Base-by-base conservation (phyloP, 2,888 invertebrate genomes). In the Caenorhabditis drosophilae region DNA sequence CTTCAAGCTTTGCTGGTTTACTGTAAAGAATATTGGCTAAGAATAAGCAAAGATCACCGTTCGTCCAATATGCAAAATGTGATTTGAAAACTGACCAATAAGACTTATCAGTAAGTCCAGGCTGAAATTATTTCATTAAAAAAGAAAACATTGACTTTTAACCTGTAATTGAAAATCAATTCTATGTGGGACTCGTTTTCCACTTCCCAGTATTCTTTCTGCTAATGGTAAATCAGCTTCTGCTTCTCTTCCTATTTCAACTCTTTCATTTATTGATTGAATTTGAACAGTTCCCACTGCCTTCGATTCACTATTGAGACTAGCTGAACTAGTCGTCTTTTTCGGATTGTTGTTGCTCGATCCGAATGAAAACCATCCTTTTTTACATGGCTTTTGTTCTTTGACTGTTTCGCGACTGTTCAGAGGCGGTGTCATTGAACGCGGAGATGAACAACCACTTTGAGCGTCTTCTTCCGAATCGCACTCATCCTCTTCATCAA, bases 21-120 rank as follows among this genome's bases (percentile, higher is more conserved):
- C 55, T 49, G 45, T 75, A 75, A 41, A 78, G 61, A n/a, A 68
- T 57, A 53, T 78, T 78, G 35, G 77, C 69, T 16, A 78, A 41
- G 69, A 76, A 78, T 22, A 70, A 55, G 11, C 74, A 70, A 15
- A 77, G 47, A 51, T 77, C 80, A n/a, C 62, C 63, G 62, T 78
- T 78, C 7, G 77, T 75, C 81, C 82, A 82, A 49, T 82, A 82
- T 44, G 75, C 58, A 50, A 82, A 82, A 42, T 82, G 82, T 3
- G 70, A 63, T 49, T 78, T 80, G 22, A 82, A 57, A 44, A 82
- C 76, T 0, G 80, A 77, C 76, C 79, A 82, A 63, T 82, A 82
- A 40, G 73, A 71, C 45, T 78, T 79, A 34, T 82, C 80, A 15
- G 80, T 80, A 16, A 80, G 57, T 2, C 76, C 73, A 9, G 81